phyloP scores from a whole-genome alignment of 2,113 vertebrate species.

The Poeciliopsis turrubarensis region DNA sequence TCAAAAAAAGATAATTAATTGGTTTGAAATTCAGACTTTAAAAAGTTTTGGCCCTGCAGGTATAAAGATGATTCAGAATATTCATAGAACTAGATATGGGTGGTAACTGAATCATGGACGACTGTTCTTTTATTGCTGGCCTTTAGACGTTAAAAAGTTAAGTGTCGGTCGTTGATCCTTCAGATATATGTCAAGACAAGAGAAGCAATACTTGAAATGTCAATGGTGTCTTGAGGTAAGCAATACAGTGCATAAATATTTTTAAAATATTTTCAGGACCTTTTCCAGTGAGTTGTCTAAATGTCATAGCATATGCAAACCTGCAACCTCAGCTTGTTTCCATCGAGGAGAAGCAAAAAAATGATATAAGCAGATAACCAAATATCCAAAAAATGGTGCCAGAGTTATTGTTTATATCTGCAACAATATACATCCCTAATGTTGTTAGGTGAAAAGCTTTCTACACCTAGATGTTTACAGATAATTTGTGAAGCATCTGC shows the following conservation, averaged over 20 bases:
- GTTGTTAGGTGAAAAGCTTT: neutral
- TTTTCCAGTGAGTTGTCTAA: too few species aligned
- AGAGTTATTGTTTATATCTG: too few species aligned
- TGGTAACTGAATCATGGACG: neutral
- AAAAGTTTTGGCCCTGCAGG: neutral
- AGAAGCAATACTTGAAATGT: slow-evolving; percentile 24
- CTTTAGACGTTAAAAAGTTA: neutral
- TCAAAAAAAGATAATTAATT: too few species aligned
- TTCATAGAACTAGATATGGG: neutral
- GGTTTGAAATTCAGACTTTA: neutral
- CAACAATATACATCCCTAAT: neutral
- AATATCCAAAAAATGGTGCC: too few species aligned
- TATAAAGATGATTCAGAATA: neutral
- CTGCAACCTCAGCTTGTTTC: too few species aligned
- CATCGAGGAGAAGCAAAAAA: too few species aligned
- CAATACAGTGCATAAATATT: neutral
- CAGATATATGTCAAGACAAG: neutral
- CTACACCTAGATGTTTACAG: slow-evolving; percentile 6
- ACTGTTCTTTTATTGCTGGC: too few species aligned
- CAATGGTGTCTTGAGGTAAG: slow-evolving; percentile 11
- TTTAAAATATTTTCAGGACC: neutral
- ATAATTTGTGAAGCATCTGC: slow-evolving; percentile 23
- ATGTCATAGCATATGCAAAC: too few species aligned
- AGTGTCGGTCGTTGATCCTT: neutral
- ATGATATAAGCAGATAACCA: too few species aligned